Base-by-base conservation (phyloP, 2,797 vertebrate species). In the Pangasius macronema region DNA sequence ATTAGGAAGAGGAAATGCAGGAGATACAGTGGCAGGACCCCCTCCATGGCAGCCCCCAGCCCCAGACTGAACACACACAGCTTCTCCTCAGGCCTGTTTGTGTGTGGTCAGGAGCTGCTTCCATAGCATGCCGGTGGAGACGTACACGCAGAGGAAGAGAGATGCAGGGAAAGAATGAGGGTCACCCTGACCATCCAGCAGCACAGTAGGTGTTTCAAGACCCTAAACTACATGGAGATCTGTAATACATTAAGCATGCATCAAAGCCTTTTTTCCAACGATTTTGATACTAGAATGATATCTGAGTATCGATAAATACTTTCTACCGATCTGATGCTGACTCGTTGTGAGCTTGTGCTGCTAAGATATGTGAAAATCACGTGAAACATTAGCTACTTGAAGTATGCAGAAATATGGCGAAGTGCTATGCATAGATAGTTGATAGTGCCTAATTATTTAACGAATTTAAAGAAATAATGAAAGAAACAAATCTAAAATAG, bases 1-100 rank as follows among this genome's bases (percentile, higher is more conserved):
- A 30, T 92, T 89, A 87, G 86, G 57, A 20, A 55, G 84, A 75
- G 4, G 16, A 81, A 87, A 89, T 61, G 61, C 42, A 63, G 59
- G 53, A 57, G 79, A 70, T 79, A 77, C 51, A 46, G 42, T 53
- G n/a, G 84, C 65, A 61, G 57, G 53, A 82, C 51, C 73, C 33
- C 49, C 13, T 70, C 10, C 10, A 33, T 46, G 68, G 67, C 73
- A 79, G 16, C 5, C 20, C 82, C 68, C 20, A n/a, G 63, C 65
- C 51, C 46, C 14, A 30, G 87, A 76, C 73, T 20, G 73, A 76
- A 81, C 77, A 85, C 42, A 83, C 88, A 77, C 42, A 87, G 33
- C 20, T 82, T 77, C 86, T 85, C 27, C 73, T 24, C 82, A 76
- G 51, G 53, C 75, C 80, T 63, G 57, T 63, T 27, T 79, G 80